A percentile compares a stretch with the other conserved stretches of the same genome.
phyloP scores from a whole-genome alignment of 2,888 invertebrate genomes.

The Malthinus seriepunctatus region DNA sequence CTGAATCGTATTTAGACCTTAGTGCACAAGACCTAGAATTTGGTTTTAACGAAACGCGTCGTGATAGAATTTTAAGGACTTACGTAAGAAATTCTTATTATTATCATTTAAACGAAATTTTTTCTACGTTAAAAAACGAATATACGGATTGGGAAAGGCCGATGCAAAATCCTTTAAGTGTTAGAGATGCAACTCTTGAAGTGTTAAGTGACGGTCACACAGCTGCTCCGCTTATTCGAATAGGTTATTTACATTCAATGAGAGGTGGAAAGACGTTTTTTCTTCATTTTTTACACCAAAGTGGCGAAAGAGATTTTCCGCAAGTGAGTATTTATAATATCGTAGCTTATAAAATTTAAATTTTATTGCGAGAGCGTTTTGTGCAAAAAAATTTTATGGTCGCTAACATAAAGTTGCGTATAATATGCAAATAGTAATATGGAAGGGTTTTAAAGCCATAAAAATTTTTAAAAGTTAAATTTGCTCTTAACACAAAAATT shows the following conservation, averaged over 20 bases:
- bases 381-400: no score
- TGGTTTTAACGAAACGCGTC: slow-evolving; percentile 86
- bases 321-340: slow-evolving; percentile 60
- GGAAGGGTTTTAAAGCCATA: no score
- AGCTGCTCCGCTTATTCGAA: slow-evolving; percentile 79
- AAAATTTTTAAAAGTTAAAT: no score
- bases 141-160: slow-evolving; percentile 96
- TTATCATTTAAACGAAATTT: slow-evolving; percentile 93
- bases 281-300: slow-evolving; percentile 86
- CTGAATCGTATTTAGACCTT: slow-evolving; percentile 81
- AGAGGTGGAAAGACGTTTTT: slow-evolving; percentile 82
- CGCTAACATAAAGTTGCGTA: no score
- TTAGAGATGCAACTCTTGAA: slow-evolving; percentile 82
- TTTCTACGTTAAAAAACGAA: slow-evolving; percentile 89
- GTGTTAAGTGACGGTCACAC: slow-evolving; percentile 91
- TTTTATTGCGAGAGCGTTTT: no score
- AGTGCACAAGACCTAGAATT: slow-evolving; percentile 85
- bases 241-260: slow-evolving; percentile 79
- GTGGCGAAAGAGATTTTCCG: slow-evolving; percentile 77
- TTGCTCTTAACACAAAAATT: no score
- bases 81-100: slow-evolving; percentile 93
- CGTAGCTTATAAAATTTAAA: no score
- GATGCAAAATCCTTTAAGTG: slow-evolving; percentile 82
- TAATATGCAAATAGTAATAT: no score
- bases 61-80: slow-evolving; percentile 86